Percentiles rank a stretch among this genome's conserved stretches.
phyloP scores from a whole-genome alignment of 2,888 invertebrate genomes.

The Mimumesa dahlbomi region DNA sequence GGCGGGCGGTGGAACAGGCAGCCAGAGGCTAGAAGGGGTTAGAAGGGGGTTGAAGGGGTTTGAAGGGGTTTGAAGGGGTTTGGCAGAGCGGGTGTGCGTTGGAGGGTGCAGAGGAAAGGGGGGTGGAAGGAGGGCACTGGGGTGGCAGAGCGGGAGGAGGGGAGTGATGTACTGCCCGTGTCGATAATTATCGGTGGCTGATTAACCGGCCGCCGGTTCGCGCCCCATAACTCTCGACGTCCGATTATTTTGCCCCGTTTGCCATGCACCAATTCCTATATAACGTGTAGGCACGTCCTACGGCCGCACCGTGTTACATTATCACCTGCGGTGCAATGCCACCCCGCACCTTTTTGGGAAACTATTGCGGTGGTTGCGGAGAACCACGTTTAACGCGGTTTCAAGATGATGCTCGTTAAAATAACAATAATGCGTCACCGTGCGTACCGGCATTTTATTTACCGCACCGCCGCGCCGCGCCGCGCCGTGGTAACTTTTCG shows the following conservation, averaged over 20 bases:
- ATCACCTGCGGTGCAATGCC: constrained; percentile 56
- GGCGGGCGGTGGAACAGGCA: constrained; percentile 43
- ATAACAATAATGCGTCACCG: constrained; percentile 38
- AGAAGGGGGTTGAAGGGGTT: constrained; percentile 24
- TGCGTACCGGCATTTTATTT: neutral
- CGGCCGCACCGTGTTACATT: constrained; percentile 61
- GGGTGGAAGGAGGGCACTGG: constrained; percentile 51
- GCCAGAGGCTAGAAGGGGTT: constrained; percentile 43
- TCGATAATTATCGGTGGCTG: constrained; percentile 81
- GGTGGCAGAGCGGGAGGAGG: constrained; percentile 51
- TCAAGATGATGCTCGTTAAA: constrained; percentile 41
- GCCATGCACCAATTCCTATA: constrained; percentile 78
- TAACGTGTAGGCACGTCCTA: constrained; percentile 63
- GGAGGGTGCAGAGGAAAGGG: constrained; percentile 32
- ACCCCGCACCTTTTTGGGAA: constrained; percentile 53
- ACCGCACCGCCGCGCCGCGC: too few species aligned
- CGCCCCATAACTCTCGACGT: constrained; percentile 80
- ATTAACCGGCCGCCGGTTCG: constrained; percentile 80
- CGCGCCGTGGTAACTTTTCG: too few species aligned
- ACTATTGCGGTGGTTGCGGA: constrained; percentile 58
- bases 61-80: constrained; percentile 49
- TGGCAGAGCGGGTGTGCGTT: constrained; percentile 42
- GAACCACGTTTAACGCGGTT: constrained; percentile 43
- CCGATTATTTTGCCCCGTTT: constrained; percentile 80
- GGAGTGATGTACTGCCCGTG: constrained; percentile 79